phyloP scores from a whole-genome alignment of 2,113 vertebrate species.

The Meleagris gallopavo region DNA sequence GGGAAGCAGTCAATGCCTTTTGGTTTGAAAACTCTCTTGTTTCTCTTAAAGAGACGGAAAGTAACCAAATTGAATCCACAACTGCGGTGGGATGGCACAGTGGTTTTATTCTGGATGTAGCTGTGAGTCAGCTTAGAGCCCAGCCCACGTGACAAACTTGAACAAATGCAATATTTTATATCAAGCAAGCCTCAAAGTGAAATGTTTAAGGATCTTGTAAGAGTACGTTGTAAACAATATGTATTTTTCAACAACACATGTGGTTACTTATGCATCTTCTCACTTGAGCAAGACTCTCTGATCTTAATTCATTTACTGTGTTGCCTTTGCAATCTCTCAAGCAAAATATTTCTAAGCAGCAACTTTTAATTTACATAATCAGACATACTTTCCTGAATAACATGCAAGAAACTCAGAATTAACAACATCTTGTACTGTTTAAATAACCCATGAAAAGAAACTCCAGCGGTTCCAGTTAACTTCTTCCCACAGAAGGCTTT shows the following conservation, averaged over 20 bases:
- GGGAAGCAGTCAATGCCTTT: constrained; percentile 68
- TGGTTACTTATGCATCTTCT: constrained; percentile 68
- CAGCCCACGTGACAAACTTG: constrained; percentile 48
- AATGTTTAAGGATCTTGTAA: constrained; percentile 75
- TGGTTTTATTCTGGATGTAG: constrained; percentile 36
- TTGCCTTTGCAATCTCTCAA: constrained; percentile 65
- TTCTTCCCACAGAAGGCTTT: constrained; percentile 64
- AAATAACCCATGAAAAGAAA: constrained; percentile 69
- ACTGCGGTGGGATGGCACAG: constrained; percentile 33
- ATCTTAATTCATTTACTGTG: constrained; percentile 73
- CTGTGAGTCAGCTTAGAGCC: constrained; percentile 23
- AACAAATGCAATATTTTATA: constrained; percentile 61
- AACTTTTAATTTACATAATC: constrained; percentile 78
- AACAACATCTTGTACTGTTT: constrained; percentile 56
- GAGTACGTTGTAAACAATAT: constrained; percentile 71
- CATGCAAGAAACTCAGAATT: constrained; percentile 58
- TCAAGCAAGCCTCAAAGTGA: constrained; percentile 72
- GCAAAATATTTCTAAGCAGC: constrained; percentile 72
- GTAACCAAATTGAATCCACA: constrained; percentile 69
- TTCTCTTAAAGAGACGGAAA: constrained; percentile 65
- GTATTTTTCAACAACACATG: constrained; percentile 68
- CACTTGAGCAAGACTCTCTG: constrained; percentile 67
- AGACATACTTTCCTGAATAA: constrained; percentile 71
- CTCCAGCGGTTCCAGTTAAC: constrained; percentile 54
- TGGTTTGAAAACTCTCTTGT: constrained; percentile 72